Base-by-base conservation (phyloP, 1,140 invertebrate species). In the Schlechtendalia chinensis region DNA sequence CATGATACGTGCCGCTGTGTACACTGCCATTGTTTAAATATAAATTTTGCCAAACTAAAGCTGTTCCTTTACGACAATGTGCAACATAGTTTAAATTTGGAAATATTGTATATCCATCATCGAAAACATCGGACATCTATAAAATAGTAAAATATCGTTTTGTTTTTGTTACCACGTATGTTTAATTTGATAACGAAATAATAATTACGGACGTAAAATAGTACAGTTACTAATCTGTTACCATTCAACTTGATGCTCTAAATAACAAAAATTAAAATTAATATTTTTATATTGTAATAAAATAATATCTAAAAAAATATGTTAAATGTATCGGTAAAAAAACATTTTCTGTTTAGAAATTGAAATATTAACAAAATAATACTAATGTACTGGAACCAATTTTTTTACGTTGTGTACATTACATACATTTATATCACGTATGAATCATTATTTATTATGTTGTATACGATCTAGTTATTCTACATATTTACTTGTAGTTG, bases 41-140 rank as follows among this genome's bases (percentile, higher is more conserved):
- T 50, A 79, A 24, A n/a, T 58, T 79, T 24, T 24, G 27, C 56
- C 56, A 79, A 61, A 79, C 32, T 19, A 79, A 39, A 45, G 74
- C 74, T 8, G 53, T 16, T 24, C 74, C 74, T 61, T 24, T 79
- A 45, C n/a, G 32, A 24, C 63, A 67, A 22, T 45, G 19, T 12
- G 63, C 29, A n/a, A 67, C 63, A 45, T 22, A 67, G 2, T 67
- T 67, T 45, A 67, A 12, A 16, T 45, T 45, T 4, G 63, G 63
- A 67, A 67, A 67, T n/a, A 67, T n/a, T 4, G 63, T 67, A 45
- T 67, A 67, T 5, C 63, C 63, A n/a, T 67, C 32, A n/a, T 67
- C 32, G 1, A n/a, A 17, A 12, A 67, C 63, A 6, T 67, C 32
- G 39, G 63, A 12, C 63, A 67, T 45, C 63, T 67, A 45, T 45